A percentile compares a stretch with the other conserved stretches of the same genome.
Conservation (phyloP, 2,797 vertebrate species). For the Podargus strigoides region DNA sequence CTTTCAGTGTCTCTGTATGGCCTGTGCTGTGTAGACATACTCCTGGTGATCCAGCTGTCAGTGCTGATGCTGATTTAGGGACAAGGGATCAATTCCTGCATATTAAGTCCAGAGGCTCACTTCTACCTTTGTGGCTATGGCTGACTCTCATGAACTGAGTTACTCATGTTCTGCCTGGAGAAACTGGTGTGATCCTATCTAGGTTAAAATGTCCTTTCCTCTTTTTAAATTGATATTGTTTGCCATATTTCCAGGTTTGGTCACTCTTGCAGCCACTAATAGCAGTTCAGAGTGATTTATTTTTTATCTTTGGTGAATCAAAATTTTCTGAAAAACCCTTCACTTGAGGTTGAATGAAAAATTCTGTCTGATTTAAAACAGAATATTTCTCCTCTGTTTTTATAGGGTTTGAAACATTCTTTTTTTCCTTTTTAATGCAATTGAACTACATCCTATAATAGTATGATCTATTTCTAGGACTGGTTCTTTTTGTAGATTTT, state of each 20-base stretch:
- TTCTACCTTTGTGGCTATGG: conserved; percentile 29
- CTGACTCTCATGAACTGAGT: not conserved
- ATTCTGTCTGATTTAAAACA: not conserved
- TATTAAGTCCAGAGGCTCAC: conserved; percentile 13
- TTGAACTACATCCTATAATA: not conserved
- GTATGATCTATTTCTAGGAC: not conserved
- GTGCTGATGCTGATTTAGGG: conserved; percentile 2
- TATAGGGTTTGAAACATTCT: not conserved
- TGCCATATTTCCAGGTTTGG: not conserved
- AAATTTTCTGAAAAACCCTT: not conserved
- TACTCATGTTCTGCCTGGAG: not conserved
- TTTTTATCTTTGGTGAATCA: not conserved
- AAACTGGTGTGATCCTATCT: not conserved
- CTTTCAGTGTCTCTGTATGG: not conserved
- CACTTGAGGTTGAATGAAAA: not conserved
- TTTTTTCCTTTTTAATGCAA: not conserved
- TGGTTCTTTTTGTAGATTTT: not conserved
- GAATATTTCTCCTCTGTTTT: not conserved
- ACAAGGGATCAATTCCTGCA: conserved; percentile 11
- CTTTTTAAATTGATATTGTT: not conserved
- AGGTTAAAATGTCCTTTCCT: not conserved
- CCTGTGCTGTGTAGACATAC: not conserved
- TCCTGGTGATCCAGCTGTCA: conserved; percentile 1
- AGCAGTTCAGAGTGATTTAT: not conserved
- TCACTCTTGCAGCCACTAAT: not conserved